phyloP scores from a whole-genome alignment of 2,797 vertebrate genomes.

The Poeciliopsis gracilis region DNA sequence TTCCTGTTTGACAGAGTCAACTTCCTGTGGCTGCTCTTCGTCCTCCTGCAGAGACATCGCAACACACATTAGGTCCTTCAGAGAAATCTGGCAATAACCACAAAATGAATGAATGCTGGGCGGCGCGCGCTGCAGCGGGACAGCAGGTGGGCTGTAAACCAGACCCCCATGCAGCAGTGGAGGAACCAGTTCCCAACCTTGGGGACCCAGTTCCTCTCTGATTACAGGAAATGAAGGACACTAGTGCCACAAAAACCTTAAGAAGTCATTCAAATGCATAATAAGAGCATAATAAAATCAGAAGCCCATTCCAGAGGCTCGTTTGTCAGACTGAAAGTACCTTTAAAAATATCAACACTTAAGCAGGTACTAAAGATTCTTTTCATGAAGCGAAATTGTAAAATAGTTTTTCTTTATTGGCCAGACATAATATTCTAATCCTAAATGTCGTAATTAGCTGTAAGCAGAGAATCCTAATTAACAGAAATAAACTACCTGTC shows the following conservation, averaged over 20 bases:
- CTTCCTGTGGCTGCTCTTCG: conserved; percentile 83
- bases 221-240: background rate
- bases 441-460: background rate
- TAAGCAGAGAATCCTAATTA: background rate
- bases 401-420: background rate
- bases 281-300: background rate
- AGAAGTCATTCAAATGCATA: background rate
- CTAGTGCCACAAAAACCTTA: background rate
- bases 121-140: background rate
- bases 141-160: background rate
- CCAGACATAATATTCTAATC: background rate
- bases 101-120: background rate
- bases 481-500: background rate
- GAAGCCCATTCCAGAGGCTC: background rate
- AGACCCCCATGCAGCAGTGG: background rate
- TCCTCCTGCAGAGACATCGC: conserved; percentile 82
- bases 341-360: background rate
- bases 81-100: background rate
- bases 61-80: background rate
- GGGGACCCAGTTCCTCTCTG: background rate
- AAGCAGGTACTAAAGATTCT: background rate
- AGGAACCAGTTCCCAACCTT: background rate
- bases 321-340: background rate
- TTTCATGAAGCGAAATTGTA: background rate
- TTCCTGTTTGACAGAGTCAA: conserved; percentile 80